A percentile compares a stretch with the other conserved stretches of the same genome.
Evolutionary conservation across 2,888 invertebrate genomes (phyloP).

Genomic region (Eupithecia abbreviata): DNA sequence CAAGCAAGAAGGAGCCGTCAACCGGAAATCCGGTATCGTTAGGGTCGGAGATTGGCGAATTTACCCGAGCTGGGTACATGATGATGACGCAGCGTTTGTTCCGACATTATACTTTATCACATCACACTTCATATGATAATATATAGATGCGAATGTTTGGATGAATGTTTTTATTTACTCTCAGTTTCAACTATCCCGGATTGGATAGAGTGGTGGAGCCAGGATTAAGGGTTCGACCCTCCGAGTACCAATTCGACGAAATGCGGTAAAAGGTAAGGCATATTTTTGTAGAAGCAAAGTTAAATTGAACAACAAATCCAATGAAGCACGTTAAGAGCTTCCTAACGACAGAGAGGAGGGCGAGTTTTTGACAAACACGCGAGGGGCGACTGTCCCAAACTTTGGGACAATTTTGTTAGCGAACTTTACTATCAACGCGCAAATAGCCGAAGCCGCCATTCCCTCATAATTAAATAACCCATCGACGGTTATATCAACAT

Average conservation of each 20-base stretch:
- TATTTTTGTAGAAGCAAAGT: constrained; percentile 40
- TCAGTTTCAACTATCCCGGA: background rate
- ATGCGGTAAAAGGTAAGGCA: constrained; percentile 33
- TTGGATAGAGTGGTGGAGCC: background rate
- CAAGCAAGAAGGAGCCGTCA: constrained; percentile 37
- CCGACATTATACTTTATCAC: constrained; percentile 40
- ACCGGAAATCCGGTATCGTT: constrained; percentile 44
- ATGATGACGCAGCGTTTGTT: constrained; percentile 43
- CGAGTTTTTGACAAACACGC: constrained; percentile 69
- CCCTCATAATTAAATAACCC: constrained; percentile 58
- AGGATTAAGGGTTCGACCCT: background rate
- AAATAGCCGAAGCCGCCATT: constrained; percentile 59
- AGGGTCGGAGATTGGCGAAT: constrained; percentile 43
- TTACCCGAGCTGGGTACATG: constrained; percentile 37
- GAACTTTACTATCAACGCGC: constrained; percentile 61
- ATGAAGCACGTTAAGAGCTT: constrained; percentile 66
- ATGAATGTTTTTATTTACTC: constrained; percentile 4
- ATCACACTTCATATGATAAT: constrained; percentile 27
- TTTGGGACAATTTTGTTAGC: constrained; percentile 64
- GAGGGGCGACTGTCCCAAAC: constrained; percentile 53
- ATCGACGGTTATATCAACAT: constrained; percentile 46
- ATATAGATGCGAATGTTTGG: constrained; percentile 5
- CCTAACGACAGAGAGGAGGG: constrained; percentile 60
- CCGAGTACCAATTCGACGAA: background rate
- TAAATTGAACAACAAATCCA: constrained; percentile 67